phyloP scores from a whole-genome alignment of 2,888 invertebrate genomes.

The Pyrocoelia pectoralis region DNA sequence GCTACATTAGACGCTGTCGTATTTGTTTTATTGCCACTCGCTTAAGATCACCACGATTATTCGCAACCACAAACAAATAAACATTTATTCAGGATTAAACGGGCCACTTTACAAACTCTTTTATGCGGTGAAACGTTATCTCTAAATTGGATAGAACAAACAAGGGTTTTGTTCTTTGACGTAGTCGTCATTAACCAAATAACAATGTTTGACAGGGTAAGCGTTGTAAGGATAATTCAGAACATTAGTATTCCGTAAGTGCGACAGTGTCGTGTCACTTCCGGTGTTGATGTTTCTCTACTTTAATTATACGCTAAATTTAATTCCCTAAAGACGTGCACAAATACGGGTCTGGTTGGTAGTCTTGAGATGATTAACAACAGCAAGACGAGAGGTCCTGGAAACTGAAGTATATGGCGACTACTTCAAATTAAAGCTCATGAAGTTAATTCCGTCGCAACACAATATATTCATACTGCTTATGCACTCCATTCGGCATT shows the following conservation, averaged over 20 bases:
- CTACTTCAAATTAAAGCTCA: slow-evolving; percentile 14
- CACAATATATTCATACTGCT: background rate
- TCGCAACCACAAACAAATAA: background rate
- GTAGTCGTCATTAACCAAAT: slow-evolving; percentile 26
- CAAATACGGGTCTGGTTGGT: slow-evolving; percentile 35
- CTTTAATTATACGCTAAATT: slow-evolving; percentile 49
- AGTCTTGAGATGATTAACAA: slow-evolving; percentile 29
- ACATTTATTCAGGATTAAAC: slow-evolving; percentile 7
- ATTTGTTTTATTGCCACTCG: background rate
- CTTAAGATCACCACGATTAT: background rate
- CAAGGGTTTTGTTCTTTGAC: slow-evolving; percentile 23
- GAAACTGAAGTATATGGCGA: slow-evolving; percentile 14
- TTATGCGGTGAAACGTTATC: slow-evolving; percentile 10
- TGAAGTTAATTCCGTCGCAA: slow-evolving; percentile 1
- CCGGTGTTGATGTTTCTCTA: slow-evolving; percentile 45
- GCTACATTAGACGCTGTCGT: background rate
- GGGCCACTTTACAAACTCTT: background rate
- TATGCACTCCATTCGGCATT: background rate
- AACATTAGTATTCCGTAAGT: slow-evolving; percentile 46
- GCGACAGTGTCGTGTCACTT: slow-evolving; percentile 46
- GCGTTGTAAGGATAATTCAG: slow-evolving; percentile 40
- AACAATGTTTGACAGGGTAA: slow-evolving; percentile 33
- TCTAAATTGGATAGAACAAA: slow-evolving; percentile 8
- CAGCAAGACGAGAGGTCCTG: slow-evolving; percentile 23
- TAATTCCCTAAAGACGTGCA: slow-evolving; percentile 47